A percentile compares a stretch with the other conserved stretches of the same genome.
These are phyloP conservation scores for Halesus radiatus DNA, from an alignment of 1,140 invertebrate genomes.

Conservation along the genomic window DNA sequence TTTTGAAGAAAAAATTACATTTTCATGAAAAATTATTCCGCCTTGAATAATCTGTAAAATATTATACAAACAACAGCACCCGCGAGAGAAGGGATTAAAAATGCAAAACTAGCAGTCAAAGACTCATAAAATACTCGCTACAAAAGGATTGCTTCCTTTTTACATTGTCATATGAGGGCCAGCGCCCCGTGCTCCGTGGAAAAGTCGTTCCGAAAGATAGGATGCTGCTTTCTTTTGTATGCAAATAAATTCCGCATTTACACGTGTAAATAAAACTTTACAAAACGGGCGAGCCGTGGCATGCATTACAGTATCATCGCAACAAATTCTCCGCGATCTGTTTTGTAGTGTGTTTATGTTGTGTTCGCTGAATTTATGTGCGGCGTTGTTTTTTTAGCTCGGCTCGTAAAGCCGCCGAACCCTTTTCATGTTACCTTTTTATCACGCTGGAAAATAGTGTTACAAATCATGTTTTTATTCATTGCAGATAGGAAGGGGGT, in stretches of 20 bases:
- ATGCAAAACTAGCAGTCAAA: constrained; percentile 10
- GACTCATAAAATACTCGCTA: background rate
- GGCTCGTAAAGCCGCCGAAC: constrained; percentile 43
- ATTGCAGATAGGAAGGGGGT: constrained; percentile 42
- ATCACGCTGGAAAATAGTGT: constrained; percentile 51
- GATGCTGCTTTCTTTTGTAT: constrained; percentile 50
- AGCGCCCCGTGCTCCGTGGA: background rate
- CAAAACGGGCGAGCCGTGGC: constrained; percentile 37
- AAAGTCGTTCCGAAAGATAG: constrained; percentile 32
- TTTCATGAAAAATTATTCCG: too few relatives aligned
- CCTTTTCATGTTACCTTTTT: constrained; percentile 49
- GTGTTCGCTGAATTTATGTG: background rate
- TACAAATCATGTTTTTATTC: constrained; percentile 57
- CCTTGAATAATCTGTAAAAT: too few relatives aligned
- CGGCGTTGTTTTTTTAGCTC: background rate
- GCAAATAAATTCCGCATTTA: constrained; percentile 58
- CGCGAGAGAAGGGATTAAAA: too few relatives aligned
- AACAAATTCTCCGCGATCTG: background rate
- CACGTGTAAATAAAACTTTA: constrained; percentile 57
- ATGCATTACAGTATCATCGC: background rate
- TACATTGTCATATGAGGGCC: constrained; percentile 18
- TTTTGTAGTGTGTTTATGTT: background rate
- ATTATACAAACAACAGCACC: too few relatives aligned
- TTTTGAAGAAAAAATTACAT: too few relatives aligned
- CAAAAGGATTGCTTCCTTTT: background rate